These are phyloP conservation scores for Laticauda laticaudata DNA, from an alignment of 2,113 vertebrate genomes.

Conservation along the genomic window DNA sequence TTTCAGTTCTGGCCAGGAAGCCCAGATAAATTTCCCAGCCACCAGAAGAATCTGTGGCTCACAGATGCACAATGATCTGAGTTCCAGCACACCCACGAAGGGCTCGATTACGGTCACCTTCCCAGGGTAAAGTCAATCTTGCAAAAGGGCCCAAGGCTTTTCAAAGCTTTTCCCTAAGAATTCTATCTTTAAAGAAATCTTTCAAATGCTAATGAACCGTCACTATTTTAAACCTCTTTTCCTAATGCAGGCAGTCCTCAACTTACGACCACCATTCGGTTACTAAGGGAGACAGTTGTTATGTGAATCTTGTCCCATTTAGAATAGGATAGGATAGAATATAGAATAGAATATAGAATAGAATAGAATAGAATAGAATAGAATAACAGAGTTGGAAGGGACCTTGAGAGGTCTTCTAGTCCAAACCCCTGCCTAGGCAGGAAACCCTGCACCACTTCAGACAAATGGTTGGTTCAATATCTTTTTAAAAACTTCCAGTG, in stretches of 20 bases:
- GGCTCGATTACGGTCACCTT: not conserved
- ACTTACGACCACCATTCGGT: not conserved
- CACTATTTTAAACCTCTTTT: not conserved
- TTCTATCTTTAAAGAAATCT: too few species aligned
- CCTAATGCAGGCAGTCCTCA: not conserved
- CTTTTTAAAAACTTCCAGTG: too few species aligned
- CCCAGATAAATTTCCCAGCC: not conserved
- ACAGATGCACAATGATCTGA: too few species aligned
- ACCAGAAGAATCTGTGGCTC: not conserved
- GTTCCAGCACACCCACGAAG: not conserved
- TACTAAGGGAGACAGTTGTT: too few species aligned
- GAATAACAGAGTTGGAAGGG: too few species aligned
- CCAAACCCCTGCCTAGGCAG: too few species aligned
- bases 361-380: too few species aligned
- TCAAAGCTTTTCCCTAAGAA: not conserved
- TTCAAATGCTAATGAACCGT: not conserved
- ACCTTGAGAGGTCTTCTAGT: too few species aligned
- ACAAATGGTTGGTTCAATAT: too few species aligned
- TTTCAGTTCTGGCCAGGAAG: not conserved
- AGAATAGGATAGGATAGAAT: too few species aligned
- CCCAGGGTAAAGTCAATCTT: not conserved
- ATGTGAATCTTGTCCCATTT: not conserved
- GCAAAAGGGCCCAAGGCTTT: not conserved
- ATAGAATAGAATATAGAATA: too few species aligned
- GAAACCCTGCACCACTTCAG: too few species aligned